Conservation (phyloP, 2,797 vertebrate species). For the Nothura maculosa region DNA sequence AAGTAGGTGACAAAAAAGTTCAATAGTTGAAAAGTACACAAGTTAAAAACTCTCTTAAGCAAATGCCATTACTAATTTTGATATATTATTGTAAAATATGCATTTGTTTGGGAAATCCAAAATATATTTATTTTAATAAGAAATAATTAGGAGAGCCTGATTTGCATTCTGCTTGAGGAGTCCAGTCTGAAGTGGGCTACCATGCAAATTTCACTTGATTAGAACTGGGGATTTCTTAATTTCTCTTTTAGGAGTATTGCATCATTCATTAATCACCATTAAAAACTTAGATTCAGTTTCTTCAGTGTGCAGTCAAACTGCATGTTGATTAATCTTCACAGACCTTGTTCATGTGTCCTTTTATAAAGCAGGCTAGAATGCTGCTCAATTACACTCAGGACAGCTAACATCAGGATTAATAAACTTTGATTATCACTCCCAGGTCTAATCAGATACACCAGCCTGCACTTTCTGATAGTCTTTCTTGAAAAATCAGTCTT, state of each 20-base stretch:
- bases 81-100: not conserved
- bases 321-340: not conserved
- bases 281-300: not conserved
- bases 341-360: not conserved
- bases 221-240: not conserved
- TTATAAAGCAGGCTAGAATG: not conserved
- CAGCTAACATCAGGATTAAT: not conserved
- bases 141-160: not conserved
- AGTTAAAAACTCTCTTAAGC: not conserved
- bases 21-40: not conserved
- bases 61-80: not conserved
- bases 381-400: not conserved
- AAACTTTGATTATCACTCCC: not conserved
- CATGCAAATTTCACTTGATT: not conserved
- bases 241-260: not conserved
- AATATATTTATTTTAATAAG: accelerated
- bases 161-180: not conserved
- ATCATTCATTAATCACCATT: not conserved
- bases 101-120: not conserved
- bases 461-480: not conserved
- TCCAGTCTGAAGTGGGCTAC: not conserved
- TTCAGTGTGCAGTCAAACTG: not conserved
- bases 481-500: not conserved
- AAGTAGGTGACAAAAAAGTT: not conserved
- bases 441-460: not conserved